Evolutionary conservation across 2,797 vertebrate species (phyloP).

Genomic region (Siniperca obscura): DNA sequence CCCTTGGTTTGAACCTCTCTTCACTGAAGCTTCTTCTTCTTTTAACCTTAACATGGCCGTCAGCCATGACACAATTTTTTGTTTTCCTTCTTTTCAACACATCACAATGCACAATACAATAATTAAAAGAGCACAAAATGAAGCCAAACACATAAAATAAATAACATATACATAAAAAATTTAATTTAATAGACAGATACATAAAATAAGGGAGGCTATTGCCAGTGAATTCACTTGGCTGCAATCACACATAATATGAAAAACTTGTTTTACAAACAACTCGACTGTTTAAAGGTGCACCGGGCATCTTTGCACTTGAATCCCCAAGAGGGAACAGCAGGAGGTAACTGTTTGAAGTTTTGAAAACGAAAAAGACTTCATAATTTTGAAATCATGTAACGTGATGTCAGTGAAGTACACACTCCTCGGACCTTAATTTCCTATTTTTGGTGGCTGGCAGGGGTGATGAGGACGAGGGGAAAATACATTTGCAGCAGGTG

Average conservation of each 20-base stretch:
- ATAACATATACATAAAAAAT: neutral
- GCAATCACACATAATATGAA: constrained; percentile 32
- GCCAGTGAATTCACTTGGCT: constrained; percentile 30
- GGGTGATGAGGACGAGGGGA: constrained; percentile 50
- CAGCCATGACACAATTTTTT: constrained; percentile 20
- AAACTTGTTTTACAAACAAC: constrained; percentile 32
- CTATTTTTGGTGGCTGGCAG: constrained; percentile 60
- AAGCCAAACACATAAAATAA: constrained; percentile 6
- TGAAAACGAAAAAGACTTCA: constrained; percentile 48
- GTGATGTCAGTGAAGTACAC: constrained; percentile 49
- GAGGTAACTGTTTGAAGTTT: constrained; percentile 64
- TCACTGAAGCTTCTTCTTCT: constrained; percentile 42
- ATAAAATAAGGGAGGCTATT: neutral
- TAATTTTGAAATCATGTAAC: constrained; percentile 52
- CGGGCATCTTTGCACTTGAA: constrained; percentile 39
- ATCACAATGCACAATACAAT: constrained; percentile 19
- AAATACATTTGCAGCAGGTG: constrained; percentile 71
- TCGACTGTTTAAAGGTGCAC: constrained; percentile 44
- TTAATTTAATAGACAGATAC: neutral
- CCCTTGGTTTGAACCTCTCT: constrained; percentile 46
- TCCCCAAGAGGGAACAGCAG: constrained; percentile 41
- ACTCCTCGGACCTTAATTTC: constrained; percentile 65
- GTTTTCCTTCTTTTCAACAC: constrained; percentile 21
- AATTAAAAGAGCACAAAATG: constrained; percentile 1
- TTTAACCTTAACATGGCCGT: constrained; percentile 37